Evolutionary conservation across 2,113 vertebrate genomes (phyloP).

Genomic region (Pandion haliaetus): DNA sequence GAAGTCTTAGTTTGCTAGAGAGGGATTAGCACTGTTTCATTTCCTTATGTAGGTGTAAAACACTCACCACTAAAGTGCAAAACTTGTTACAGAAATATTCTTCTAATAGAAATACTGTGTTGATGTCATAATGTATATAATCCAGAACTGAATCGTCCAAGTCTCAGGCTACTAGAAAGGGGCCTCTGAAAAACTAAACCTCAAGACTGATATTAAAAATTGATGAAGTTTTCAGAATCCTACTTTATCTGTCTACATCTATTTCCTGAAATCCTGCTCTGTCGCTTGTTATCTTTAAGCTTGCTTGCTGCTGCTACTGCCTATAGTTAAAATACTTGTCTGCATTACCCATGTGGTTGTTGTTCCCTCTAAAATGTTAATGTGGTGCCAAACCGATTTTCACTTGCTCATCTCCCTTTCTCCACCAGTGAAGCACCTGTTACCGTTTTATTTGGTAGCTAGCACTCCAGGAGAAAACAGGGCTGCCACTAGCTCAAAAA

Average conservation of each 20-base stretch:
- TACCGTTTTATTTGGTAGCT: background rate
- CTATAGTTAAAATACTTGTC: background rate
- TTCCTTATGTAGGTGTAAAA: background rate
- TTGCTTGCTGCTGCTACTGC: background rate
- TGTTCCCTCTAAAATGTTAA: background rate
- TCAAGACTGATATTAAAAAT: background rate
- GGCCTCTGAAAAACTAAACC: background rate
- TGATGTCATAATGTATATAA: background rate
- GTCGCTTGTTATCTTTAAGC: background rate
- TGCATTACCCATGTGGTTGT: background rate
- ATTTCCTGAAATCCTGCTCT: background rate
- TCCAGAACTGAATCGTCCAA: background rate
- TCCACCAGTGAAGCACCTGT: background rate
- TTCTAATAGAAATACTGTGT: background rate
- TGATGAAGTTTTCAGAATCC: background rate
- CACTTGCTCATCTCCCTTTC: background rate
- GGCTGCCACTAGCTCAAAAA: background rate
- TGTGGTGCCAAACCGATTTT: background rate
- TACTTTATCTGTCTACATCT: background rate
- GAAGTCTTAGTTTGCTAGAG: background rate
- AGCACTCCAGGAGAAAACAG: background rate
- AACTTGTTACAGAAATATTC: background rate
- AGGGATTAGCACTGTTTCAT: background rate
- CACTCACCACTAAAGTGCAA: background rate
- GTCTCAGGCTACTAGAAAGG: background rate